Base-by-base conservation (phyloP, 1,140 invertebrate genomes). In the Pollicipes pollicipes region DNA sequence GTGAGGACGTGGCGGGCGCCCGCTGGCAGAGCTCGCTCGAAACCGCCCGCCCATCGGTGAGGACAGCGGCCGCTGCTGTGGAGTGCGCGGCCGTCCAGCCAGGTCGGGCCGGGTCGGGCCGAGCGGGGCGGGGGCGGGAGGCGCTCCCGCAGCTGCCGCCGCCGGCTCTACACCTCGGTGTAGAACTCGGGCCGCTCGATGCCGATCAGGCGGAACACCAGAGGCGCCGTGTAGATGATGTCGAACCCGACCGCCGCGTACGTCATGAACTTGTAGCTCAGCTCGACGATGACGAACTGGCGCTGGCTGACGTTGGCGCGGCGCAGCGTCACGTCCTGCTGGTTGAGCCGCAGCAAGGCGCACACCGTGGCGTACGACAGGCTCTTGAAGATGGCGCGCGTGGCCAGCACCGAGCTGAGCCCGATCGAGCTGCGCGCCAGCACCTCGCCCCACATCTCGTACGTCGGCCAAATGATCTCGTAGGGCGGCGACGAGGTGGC, bases 111-210 rank as follows among this genome's bases (percentile, higher is more conserved):
- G n/a, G n/a, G n/a, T n/a, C n/a, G n/a, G n/a, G n/a, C n/a, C n/a
- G n/a, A n/a, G n/a, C n/a, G n/a, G n/a, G n/a, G n/a, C n/a, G n/a
- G n/a, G n/a, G n/a, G n/a, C n/a, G n/a, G n/a, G n/a, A n/a, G n/a
- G n/a, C n/a, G n/a, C n/a, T n/a, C n/a, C n/a, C n/a, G n/a, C n/a
- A n/a, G n/a, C n/a, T n/a, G n/a, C n/a, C n/a, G n/a, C n/a, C n/a
- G 32, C 32, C 32, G 32, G 16, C 4, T 72, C 73, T 83, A 92
- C 73, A 93, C 85, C 83, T 93, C 91, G 6, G 89, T 91, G 76
- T 90, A 91, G 81, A 91, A 91, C 3, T 88, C 88, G 0, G 86
- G 85, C 76, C 91, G 78, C 78, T 90, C 88, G 72, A 95, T 90
- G 68, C 83, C 83, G 31, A 93, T 78, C 69, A 87, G 79, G 66